phyloP scores from a whole-genome alignment of 1,140 invertebrate genomes.

The Leptopilina clavipes region DNA sequence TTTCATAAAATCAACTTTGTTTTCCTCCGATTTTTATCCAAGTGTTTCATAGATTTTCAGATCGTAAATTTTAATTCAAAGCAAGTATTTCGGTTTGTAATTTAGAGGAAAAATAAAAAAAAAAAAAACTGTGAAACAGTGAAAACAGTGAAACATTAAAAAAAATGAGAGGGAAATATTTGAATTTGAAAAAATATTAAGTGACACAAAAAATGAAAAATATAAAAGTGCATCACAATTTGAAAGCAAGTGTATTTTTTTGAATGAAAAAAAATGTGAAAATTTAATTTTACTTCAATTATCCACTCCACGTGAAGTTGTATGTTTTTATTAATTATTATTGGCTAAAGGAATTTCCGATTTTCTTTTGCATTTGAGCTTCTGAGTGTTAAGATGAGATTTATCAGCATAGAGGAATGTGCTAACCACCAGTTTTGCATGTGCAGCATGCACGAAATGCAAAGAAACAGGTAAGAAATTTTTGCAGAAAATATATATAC shows the following conservation, averaged over 20 bases:
- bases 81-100: no score
- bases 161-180: no score
- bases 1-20: no score
- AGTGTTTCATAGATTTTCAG: no score
- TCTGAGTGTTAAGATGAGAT: constrained; percentile 16
- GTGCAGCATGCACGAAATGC: constrained; percentile 22
- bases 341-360: neutral
- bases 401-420: constrained; percentile 30
- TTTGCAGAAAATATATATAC: neutral
- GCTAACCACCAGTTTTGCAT: constrained; percentile 32
- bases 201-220: neutral
- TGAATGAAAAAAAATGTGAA: neutral
- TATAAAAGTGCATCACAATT: neutral
- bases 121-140: no score
- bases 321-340: constrained; percentile 11
- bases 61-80: no score
- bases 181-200: neutral
- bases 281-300: neutral
- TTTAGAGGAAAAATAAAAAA: no score
- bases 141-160: no score
- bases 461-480: constrained; percentile 32
- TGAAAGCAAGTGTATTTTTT: no score
- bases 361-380: neutral
- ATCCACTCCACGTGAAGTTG: neutral
- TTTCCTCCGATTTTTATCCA: no score